phyloP scores from a whole-genome alignment of 1,140 invertebrate genomes.

The Pseudomyrmex gracilis region DNA sequence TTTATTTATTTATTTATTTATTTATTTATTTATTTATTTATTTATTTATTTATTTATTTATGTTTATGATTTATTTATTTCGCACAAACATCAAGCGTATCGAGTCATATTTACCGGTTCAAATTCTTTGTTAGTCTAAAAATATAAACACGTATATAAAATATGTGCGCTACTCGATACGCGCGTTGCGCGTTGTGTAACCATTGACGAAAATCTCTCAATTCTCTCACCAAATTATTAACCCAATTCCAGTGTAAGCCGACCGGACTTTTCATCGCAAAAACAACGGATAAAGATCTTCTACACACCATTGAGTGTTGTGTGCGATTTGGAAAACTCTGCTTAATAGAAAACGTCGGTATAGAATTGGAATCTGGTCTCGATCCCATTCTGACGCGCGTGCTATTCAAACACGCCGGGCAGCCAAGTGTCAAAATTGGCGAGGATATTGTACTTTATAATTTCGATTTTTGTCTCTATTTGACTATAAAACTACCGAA shows the following conservation, averaged over 20 bases:
- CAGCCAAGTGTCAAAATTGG: constrained; percentile 86
- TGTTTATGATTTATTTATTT: too few species aligned
- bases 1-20: too few species aligned
- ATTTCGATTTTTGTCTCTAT: constrained; percentile 88
- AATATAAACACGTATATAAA: too few species aligned
- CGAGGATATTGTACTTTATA: constrained; percentile 88
- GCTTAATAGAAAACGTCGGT: constrained; percentile 88
- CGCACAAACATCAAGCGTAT: too few species aligned
- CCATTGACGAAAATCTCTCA: background rate
- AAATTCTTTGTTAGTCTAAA: too few species aligned
- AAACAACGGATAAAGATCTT: constrained; percentile 89
- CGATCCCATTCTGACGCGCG: constrained; percentile 88
- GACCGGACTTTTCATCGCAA: constrained; percentile 87
- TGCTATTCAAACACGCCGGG: constrained; percentile 85
- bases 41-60: too few species aligned
- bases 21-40: too few species aligned
- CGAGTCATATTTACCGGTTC: too few species aligned
- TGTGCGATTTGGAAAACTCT: constrained; percentile 89
- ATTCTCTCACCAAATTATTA: background rate
- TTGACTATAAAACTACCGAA: constrained; percentile 91
- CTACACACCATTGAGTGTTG: constrained; percentile 90
- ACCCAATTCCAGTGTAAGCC: constrained; percentile 85
- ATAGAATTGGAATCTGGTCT: constrained; percentile 89
- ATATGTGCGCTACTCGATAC: too few species aligned
- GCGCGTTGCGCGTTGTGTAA: too few species aligned